These are phyloP conservation scores for Sebastolobus altivelis DNA, from an alignment of 2,797 vertebrate genomes.

Conservation along the genomic window DNA sequence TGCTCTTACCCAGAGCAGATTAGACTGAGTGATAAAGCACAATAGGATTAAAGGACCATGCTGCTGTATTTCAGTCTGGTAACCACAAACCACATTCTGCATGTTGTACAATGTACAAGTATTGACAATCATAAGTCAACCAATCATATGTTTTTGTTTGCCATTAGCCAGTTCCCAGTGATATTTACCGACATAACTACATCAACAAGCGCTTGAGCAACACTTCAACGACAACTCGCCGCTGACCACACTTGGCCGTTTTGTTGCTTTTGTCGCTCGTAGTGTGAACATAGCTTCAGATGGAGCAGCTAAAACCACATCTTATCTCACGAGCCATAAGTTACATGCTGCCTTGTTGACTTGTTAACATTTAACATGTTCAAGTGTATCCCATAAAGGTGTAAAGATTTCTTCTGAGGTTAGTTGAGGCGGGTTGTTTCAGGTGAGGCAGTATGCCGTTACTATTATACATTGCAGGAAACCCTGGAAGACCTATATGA, in stretches of 20 bases:
- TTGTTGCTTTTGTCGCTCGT: too few species aligned
- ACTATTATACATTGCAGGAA: too few species aligned
- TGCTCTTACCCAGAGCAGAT: conserved; percentile 7
- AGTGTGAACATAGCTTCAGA: not conserved
- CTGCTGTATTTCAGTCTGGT: not conserved
- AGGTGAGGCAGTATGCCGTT: too few species aligned
- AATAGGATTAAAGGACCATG: not conserved
- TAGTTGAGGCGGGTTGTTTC: too few species aligned
- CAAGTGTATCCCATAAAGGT: not conserved
- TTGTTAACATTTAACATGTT: not conserved
- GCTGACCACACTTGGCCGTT: too few species aligned
- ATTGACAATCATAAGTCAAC: too few species aligned
- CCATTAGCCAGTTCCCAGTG: too few species aligned
- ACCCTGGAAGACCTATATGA: too few species aligned
- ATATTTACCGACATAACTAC: too few species aligned
- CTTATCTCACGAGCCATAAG: not conserved
- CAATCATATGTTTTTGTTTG: too few species aligned
- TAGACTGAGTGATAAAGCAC: not conserved
- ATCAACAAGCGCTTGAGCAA: too few species aligned
- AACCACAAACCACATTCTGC: not conserved
- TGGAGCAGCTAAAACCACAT: not conserved
- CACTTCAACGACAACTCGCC: too few species aligned
- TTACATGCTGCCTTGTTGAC: not conserved
- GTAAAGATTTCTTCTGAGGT: not conserved
- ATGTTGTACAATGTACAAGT: not conserved